Percentiles rank a stretch among this genome's conserved stretches.
These are phyloP conservation scores for Carterocephalus palaemon DNA, from an alignment of 2,888 invertebrate genomes.

Conservation along the genomic window DNA sequence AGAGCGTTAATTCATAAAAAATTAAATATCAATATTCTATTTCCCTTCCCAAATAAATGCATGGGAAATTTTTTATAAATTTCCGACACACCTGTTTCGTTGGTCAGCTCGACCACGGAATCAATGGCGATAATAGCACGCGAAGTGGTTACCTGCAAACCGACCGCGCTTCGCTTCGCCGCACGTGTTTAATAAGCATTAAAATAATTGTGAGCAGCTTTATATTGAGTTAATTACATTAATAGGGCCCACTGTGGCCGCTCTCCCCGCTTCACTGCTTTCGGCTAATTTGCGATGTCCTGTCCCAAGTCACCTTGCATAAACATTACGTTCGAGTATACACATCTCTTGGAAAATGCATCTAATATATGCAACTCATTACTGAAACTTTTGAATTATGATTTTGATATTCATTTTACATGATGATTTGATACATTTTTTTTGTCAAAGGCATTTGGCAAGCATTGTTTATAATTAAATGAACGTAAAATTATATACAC, in stretches of 20 bases:
- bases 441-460: too few species aligned
- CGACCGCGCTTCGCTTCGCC: slow-evolving; percentile 54
- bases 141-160: slow-evolving; percentile 51
- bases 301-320: slow-evolving; percentile 36
- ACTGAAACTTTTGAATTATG: too few species aligned
- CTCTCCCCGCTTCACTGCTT: slow-evolving; percentile 58
- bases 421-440: too few species aligned
- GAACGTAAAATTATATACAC: too few species aligned
- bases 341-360: too few species aligned
- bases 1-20: neutral
- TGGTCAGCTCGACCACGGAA: slow-evolving; percentile 58
- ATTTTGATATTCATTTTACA: too few species aligned
- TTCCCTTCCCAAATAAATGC: slow-evolving; percentile 26
- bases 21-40: neutral
- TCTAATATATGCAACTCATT: too few species aligned
- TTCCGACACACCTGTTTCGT: slow-evolving; percentile 52
- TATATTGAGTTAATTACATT: slow-evolving; percentile 73
- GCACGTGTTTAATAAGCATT: slow-evolving; percentile 75
- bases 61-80: slow-evolving; percentile 35
- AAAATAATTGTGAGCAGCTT: slow-evolving; percentile 69
- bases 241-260: slow-evolving; percentile 62
- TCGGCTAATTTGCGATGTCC: slow-evolving; percentile 72
- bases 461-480: too few species aligned
- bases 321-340: too few species aligned
- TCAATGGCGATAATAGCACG: slow-evolving; percentile 74